A percentile compares a stretch with the other conserved stretches of the same genome.
phyloP scores from a whole-genome alignment of 2,797 vertebrate species.

The Ceryle rudis region DNA sequence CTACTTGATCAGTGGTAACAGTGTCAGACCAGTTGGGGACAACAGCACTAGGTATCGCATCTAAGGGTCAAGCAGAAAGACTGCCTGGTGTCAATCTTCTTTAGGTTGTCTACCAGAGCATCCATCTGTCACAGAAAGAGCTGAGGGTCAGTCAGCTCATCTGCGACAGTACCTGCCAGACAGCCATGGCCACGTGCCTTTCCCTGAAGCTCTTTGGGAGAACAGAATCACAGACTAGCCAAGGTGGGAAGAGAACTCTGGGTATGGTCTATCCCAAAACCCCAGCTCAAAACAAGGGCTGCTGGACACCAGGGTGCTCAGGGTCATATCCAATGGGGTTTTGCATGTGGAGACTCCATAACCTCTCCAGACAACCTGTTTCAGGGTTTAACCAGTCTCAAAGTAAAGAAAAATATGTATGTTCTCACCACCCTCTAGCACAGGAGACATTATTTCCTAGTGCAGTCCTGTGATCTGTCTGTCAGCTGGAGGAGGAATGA shows the following conservation, averaged over 20 bases:
- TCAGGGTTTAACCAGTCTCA: background rate
- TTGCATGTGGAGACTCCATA: background rate
- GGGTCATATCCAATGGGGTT: background rate
- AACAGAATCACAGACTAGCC: background rate
- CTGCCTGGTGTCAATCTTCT: background rate
- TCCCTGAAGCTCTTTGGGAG: background rate
- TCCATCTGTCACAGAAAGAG: background rate
- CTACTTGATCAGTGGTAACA: background rate
- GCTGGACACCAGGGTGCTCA: background rate
- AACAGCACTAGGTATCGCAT: background rate
- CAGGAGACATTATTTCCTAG: background rate
- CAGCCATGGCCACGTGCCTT: accelerated
- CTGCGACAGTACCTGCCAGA: background rate
- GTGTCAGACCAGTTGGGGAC: background rate
- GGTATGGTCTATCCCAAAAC: background rate
- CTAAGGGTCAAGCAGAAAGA: background rate
- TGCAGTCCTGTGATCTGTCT: background rate
- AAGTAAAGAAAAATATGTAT: background rate
- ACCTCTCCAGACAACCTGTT: background rate
- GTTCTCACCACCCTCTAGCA: background rate
- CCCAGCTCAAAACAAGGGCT: background rate
- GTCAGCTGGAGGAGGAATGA: background rate
- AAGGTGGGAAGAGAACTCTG: background rate
- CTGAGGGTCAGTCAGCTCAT: background rate
- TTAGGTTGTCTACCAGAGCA: background rate